Evolutionary conservation across 2,888 invertebrate species (phyloP), one percentile per base, ranked within the genome.

Genomic region (Salpingus planirostris): DNA sequence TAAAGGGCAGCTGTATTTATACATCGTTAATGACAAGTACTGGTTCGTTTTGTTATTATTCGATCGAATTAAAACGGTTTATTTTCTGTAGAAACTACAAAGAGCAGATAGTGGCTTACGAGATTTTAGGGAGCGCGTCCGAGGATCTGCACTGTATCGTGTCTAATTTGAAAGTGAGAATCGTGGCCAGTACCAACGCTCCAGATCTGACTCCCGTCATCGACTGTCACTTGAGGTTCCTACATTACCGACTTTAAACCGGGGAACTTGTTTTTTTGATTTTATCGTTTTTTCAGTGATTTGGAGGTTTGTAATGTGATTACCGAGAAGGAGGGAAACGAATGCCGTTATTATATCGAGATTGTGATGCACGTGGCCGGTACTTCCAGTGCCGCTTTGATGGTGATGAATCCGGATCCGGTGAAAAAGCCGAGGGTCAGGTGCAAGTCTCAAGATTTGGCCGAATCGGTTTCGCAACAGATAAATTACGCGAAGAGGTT

Each of bases 401-500:
- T 60, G 55, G 27, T 73, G 12, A 68, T 65, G 11, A 67, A 69
- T 10, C 57, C 68, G 1, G 72, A 72, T 46, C 63, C 69, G 2
- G 63, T 76, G 52, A 78, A 80, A 50, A 71, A 79, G 44, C 86
- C 87, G 22, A 76, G 80, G 60, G 82, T 89, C 45, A 73, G 84
- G 53, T 87, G 87, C 60, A 83, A 85, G 62, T 73, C 72, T 42
- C 74, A 72, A 36, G 74, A 73, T 44, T 73, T 84, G 43, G 84
- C 86, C 11, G 71, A 70, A 42, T 74, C 76, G 67, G 76, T 80
- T 43, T 76, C 80, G 13, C 78, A 82, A 46, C 83, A 90, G 70
- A 86, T 93, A 42, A 89, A 87, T 55, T 87, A 87, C 65, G 92
- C 92, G 33, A 84, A 85, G 62, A 80, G 80, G 54, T 76, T 90